Evolutionary conservation across 1,140 invertebrate genomes (phyloP).

Genomic region (Armadillidium nasatum): DNA sequence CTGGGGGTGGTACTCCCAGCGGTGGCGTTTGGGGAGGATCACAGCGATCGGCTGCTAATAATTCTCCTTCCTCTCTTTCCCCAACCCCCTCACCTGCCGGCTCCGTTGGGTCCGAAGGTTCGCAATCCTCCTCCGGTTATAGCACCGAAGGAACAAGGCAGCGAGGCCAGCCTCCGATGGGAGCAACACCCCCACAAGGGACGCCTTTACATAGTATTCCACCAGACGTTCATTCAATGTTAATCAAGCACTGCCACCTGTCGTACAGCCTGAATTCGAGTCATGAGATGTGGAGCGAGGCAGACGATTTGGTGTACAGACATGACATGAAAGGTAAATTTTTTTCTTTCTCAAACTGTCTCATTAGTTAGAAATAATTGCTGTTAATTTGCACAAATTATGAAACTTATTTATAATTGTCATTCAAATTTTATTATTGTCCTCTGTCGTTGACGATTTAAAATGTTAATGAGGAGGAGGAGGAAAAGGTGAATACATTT

Average conservation of each 20-base stretch:
- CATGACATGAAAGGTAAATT: conserved; percentile 64
- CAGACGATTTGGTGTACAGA: conserved; percentile 61
- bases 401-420: too few relatives aligned
- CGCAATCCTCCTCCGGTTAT: conserved; percentile 66
- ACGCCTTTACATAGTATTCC: conserved; percentile 22
- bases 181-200: conserved; percentile 25
- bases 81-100: conserved; percentile 78
- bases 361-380: too few relatives aligned
- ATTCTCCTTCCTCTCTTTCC: conserved; percentile 71
- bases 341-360: too few relatives aligned
- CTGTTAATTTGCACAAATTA: too few relatives aligned
- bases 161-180: conserved; percentile 36
- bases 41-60: conserved; percentile 51
- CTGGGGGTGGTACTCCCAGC: not conserved
- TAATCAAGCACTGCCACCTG: conserved; percentile 63
- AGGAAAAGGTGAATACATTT: too few relatives aligned
- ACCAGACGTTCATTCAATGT: conserved; percentile 58
- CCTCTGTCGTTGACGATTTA: too few relatives aligned
- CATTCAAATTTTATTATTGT: too few relatives aligned
- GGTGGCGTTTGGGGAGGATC: conserved; percentile 23
- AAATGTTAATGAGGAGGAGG: too few relatives aligned
- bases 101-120: conserved; percentile 70
- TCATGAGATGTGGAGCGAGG: conserved; percentile 76
- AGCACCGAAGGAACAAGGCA: conserved; percentile 53
- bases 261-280: conserved; percentile 62